phyloP scores from a whole-genome alignment of 2,113 vertebrate species.

The Hydrolagus affinis region DNA sequence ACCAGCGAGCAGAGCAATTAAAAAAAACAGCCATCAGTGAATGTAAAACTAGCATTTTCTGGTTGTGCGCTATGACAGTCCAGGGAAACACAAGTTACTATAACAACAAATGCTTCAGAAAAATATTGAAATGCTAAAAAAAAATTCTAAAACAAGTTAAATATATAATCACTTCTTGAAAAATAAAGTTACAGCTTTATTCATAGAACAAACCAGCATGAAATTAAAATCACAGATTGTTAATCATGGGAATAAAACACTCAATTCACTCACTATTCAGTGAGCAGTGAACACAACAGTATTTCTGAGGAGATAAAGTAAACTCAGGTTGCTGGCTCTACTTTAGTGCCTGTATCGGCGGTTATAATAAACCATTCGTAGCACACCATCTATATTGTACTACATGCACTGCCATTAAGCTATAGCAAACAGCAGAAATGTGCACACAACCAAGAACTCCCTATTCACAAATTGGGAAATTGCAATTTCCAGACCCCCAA shows the following conservation, averaged over 20 bases:
- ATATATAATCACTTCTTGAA: not conserved
- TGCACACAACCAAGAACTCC: not conserved
- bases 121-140: not conserved
- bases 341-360: not conserved
- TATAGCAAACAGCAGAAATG: not conserved
- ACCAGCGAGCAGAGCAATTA: not conserved
- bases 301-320: not conserved
- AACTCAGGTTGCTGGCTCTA: not conserved
- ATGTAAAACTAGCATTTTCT: constrained; percentile 5
- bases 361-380: not conserved
- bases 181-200: not conserved
- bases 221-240: not conserved
- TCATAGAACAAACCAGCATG: not conserved
- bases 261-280: not conserved
- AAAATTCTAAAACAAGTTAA: not conserved
- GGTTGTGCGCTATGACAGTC: not conserved
- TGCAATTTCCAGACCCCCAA: too few species aligned
- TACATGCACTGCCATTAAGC: not conserved
- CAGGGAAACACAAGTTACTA: not conserved
- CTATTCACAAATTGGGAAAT: too few species aligned
- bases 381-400: not conserved
- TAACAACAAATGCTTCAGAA: not conserved
- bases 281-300: not conserved
- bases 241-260: not conserved
- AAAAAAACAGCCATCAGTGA: constrained; percentile 23